A percentile compares a stretch with the other conserved stretches of the same genome.
phyloP scores from a whole-genome alignment of 37 sponge, comb jelly and placozoan species.

The Petrosia ficiformis region DNA sequence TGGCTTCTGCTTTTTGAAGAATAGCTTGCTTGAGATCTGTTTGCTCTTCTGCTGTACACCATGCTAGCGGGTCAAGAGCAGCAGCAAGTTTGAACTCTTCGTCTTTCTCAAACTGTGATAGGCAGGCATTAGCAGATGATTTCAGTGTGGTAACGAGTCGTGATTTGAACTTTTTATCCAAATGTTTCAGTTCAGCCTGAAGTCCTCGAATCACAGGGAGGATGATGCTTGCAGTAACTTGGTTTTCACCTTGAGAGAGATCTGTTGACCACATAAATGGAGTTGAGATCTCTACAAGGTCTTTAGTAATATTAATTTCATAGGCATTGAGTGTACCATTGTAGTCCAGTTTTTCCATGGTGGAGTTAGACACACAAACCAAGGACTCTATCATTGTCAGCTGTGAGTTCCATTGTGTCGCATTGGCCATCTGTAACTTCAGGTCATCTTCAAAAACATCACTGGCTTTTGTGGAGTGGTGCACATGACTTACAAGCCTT shows the following conservation, averaged over 20 bases:
- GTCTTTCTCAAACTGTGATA: background rate
- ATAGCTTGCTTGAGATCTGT: background rate
- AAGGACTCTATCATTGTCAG: background rate
- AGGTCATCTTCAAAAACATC: background rate
- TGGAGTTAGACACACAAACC: background rate
- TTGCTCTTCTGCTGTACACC: background rate
- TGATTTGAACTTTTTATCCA: background rate
- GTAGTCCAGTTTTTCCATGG: background rate
- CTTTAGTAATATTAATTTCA: background rate
- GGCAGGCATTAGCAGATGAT: background rate
- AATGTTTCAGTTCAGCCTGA: background rate
- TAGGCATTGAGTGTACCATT: background rate
- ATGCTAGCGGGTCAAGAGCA: background rate
- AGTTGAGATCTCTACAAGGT: background rate
- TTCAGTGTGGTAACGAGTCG: background rate
- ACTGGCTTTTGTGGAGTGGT: background rate
- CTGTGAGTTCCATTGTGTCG: background rate
- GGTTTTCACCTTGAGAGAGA: background rate
- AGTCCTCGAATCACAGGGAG: background rate
- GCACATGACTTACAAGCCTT: background rate
- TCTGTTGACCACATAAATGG: background rate
- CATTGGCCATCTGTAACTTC: background rate
- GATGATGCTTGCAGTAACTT: background rate
- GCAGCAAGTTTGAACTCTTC: background rate
- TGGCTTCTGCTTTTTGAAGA: background rate